Percentiles rank a stretch among this genome's conserved stretches.
Evolutionary conservation across 2,888 invertebrate genomes (phyloP).

Genomic region (Phania funesta): DNA sequence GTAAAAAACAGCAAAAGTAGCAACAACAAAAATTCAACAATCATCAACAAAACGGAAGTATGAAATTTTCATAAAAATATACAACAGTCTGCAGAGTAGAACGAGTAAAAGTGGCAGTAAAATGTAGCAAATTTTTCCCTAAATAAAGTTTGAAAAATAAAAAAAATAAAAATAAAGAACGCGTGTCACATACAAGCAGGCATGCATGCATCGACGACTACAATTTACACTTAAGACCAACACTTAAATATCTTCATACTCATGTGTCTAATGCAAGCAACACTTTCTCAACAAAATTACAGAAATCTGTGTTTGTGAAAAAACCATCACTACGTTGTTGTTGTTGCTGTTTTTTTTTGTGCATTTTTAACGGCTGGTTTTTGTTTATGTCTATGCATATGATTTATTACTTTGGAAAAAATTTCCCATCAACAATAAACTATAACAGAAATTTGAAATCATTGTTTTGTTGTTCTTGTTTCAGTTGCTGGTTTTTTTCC

Average conservation of each 20-base stretch:
- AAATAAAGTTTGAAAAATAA: slow-evolving; percentile 28
- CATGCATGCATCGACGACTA: slow-evolving; percentile 31
- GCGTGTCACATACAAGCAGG: slow-evolving; percentile 56
- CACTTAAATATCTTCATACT: slow-evolving; percentile 62
- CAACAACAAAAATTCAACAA: slow-evolving; percentile 31
- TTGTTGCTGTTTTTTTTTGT: slow-evolving; percentile 12
- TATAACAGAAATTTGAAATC: slow-evolving; percentile 36
- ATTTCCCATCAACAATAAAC: slow-evolving; percentile 36
- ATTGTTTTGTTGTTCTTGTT: slow-evolving; percentile 13
- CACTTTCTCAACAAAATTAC: slow-evolving; percentile 55
- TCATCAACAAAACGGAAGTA: slow-evolving; percentile 65
- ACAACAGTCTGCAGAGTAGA: slow-evolving; percentile 13
- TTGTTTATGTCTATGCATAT: slow-evolving; percentile 67
- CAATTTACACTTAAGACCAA: slow-evolving; percentile 59
- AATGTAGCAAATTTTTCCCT: slow-evolving; percentile 61
- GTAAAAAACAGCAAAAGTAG: slow-evolving; percentile 21
- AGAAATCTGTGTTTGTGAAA: slow-evolving; percentile 44
- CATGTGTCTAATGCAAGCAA: slow-evolving; percentile 57
- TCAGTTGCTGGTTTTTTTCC: no score
- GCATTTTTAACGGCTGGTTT: slow-evolving; percentile 62
- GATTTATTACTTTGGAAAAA: slow-evolving; percentile 63
- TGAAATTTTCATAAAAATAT: slow-evolving; percentile 64
- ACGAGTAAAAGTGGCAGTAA: slow-evolving; percentile 23
- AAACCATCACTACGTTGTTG: slow-evolving; percentile 1
- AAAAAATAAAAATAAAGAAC: background rate